Evolutionary conservation across 2,797 vertebrate genomes (phyloP).

Genomic region (Brachyrhaphis roseni): DNA sequence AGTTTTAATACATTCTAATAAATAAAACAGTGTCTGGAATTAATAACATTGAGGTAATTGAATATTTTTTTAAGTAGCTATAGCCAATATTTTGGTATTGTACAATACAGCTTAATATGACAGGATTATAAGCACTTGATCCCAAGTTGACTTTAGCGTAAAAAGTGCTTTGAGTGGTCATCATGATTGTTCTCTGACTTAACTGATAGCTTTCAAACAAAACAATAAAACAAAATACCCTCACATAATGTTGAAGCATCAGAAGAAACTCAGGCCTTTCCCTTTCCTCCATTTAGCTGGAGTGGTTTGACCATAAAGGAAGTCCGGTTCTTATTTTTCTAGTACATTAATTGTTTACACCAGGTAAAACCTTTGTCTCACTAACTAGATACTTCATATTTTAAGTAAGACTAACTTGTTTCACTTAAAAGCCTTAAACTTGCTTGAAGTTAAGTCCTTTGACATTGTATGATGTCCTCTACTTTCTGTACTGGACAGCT

Average conservation of each 20-base stretch:
- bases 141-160: background rate
- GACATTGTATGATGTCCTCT: too few relatives aligned
- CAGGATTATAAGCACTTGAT: background rate
- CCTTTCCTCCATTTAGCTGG: background rate
- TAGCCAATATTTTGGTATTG: too few relatives aligned
- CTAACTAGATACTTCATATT: too few relatives aligned
- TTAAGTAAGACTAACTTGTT: too few relatives aligned
- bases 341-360: background rate
- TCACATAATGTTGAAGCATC: background rate
- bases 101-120: too few relatives aligned
- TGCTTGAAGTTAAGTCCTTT: too few relatives aligned
- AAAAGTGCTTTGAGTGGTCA: background rate
- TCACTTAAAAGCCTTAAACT: too few relatives aligned
- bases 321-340: background rate
- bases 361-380: background rate
- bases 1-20: too few relatives aligned
- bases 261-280: background rate
- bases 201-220: background rate
- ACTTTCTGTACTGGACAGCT: too few relatives aligned
- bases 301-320: background rate
- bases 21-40: too few relatives aligned
- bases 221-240: background rate
- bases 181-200: background rate
- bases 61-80: too few relatives aligned
- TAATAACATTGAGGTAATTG: too few relatives aligned